Base-by-base conservation (phyloP, 2,888 invertebrate genomes). In the Tetramorium bicarinatum region DNA sequence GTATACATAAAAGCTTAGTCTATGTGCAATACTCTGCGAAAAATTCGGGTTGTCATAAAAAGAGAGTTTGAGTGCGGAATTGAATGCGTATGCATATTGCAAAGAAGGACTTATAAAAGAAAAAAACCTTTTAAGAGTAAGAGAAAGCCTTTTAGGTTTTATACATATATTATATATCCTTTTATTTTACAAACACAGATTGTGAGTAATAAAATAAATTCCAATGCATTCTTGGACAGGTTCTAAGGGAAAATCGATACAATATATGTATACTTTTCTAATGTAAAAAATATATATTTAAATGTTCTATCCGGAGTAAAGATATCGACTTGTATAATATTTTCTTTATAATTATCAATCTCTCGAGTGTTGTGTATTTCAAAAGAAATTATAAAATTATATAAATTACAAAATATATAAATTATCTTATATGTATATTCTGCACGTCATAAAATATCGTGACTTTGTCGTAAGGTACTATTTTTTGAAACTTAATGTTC, bases 1-100 rank as follows among this genome's bases (percentile, higher is more conserved):
- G 21, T 79, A 71, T 79, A 38, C 71, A 79, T 79, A 79, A 79
- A 79, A 69, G 79, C 71, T 25, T 25, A 44, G 41, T 41, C 13
- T 18, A 25, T 49, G 41, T 41, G 54, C 62, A 3, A 11, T 77
- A 77, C 66, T 54, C 66, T 54, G 47, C 21, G 59, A 71, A 59
- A 71, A 79, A 69, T 79, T 79, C 34, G 56, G 69, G 44, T 56
- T 47, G 34, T 38, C 34, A 21, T 56, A 77, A 77, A 41, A 54
- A 38, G 69, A 15, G 44, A 79, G 21, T 71, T 79, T 34, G 13
- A 71, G 59, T 18, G n/a, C 21, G 13, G 47, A 59, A 59, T 56
- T 44, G 44, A 56, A 56, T 69, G 34, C 9, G 29, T 44, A n/a
- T 54, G n/a, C 44, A 59, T 44, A 41, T 44, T 29, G 44, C 29